Percentiles rank a stretch among this genome's conserved stretches.
These are phyloP conservation scores for Lasius fuliginosus DNA, from an alignment of 2,888 invertebrate genomes.

Conservation along the genomic window DNA sequence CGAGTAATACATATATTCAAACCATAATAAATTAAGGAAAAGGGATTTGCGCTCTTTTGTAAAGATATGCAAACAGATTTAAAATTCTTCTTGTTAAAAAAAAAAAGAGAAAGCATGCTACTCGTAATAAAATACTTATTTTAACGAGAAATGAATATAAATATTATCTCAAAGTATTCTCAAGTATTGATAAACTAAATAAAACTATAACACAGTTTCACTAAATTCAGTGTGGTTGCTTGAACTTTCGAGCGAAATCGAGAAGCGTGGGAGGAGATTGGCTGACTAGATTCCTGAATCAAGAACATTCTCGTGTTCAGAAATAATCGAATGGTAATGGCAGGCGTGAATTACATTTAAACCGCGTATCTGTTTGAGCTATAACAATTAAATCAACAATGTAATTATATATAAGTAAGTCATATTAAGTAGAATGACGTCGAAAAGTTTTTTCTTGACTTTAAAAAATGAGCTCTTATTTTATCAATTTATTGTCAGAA, in stretches of 20 bases:
- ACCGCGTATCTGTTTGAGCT: background rate
- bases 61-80: background rate
- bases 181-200: background rate
- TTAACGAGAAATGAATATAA: background rate
- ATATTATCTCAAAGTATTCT: background rate
- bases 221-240: slow-evolving; percentile 14
- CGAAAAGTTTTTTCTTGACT: background rate
- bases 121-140: background rate
- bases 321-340: slow-evolving; percentile 44
- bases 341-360: slow-evolving; percentile 32
- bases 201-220: background rate
- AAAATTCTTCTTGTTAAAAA: background rate
- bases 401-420: too few species aligned
- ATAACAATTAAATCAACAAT: too few species aligned
- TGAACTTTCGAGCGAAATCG: slow-evolving; percentile 36
- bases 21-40: background rate
- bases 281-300: slow-evolving; percentile 23
- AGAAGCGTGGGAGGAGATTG: slow-evolving; percentile 43
- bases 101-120: background rate
- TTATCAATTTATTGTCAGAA: background rate
- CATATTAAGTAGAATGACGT: background rate
- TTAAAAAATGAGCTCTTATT: background rate
- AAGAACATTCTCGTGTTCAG: slow-evolving; percentile 6
- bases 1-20: background rate
- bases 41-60: background rate